Evolutionary conservation across 2,113 vertebrate species (phyloP).

Genomic region (Ailuropoda melanoleuca): DNA sequence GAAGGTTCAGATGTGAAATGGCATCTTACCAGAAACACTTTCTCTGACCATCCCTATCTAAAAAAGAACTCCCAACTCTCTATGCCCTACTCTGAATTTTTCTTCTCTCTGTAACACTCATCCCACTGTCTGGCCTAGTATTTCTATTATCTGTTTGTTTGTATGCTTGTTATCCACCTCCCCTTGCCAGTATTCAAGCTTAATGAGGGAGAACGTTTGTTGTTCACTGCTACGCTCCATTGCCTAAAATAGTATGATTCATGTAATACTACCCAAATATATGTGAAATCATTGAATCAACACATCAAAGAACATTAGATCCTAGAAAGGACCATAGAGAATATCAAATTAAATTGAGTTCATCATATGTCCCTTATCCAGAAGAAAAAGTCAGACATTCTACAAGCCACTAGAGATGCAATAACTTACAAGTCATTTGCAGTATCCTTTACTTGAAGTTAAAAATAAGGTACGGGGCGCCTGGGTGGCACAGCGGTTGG

Average conservation of each 20-base stretch:
- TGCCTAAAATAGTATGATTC: neutral
- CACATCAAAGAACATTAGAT: neutral
- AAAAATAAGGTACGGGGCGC: constrained; percentile 32
- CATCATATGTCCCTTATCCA: neutral
- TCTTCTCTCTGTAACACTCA: neutral
- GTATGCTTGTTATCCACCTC: neutral
- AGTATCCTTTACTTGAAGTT: neutral
- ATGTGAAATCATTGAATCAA: neutral
- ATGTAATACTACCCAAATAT: neutral
- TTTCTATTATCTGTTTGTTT: neutral
- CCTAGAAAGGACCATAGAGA: neutral
- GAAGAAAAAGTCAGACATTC: neutral
- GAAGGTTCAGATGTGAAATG: neutral
- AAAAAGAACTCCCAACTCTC: neutral
- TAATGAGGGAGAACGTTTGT: neutral
- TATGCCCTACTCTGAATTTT: fast-evolving
- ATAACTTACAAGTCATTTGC: neutral
- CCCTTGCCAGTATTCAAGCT: neutral
- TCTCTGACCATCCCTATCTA: neutral
- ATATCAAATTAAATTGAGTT: neutral
- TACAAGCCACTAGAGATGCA: neutral
- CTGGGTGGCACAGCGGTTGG: too few species aligned
- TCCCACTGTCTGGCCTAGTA: neutral
- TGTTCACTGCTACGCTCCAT: neutral
- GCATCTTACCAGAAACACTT: neutral